These are phyloP conservation scores for Sebastiscus albofasciatus DNA, from an alignment of 2,797 vertebrate genomes.

Conservation along the genomic window DNA sequence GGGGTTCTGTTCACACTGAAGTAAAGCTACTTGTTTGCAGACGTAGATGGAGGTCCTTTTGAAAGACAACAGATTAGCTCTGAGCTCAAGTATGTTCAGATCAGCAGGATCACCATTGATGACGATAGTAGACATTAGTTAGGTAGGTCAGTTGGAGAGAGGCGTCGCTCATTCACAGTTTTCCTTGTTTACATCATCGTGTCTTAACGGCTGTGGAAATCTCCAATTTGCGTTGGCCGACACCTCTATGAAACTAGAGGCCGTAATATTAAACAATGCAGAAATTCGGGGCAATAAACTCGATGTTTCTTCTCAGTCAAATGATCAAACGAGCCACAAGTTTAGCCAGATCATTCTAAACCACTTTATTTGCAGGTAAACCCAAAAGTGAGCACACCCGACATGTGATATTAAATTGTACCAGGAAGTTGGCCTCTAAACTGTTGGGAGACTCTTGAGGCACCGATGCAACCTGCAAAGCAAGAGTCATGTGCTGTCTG, in stretches of 20 bases:
- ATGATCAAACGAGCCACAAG: background rate
- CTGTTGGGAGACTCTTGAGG: no score
- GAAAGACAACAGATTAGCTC: slow-evolving; percentile 50
- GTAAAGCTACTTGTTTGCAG: slow-evolving; percentile 58
- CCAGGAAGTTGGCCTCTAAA: background rate
- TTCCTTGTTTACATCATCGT: background rate
- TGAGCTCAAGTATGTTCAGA: slow-evolving; percentile 43
- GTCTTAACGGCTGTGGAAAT: background rate
- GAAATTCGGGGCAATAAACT: background rate
- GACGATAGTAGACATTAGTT: slow-evolving; percentile 44
- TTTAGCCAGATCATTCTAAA: background rate
- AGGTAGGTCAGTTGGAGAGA: slow-evolving; percentile 9
- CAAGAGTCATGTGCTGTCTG: background rate
- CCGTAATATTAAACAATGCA: background rate
- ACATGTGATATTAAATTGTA: background rate
- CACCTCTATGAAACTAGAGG: background rate
- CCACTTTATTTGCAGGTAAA: background rate
- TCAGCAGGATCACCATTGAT: slow-evolving; percentile 44
- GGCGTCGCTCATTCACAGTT: slow-evolving; percentile 13
- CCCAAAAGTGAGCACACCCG: background rate
- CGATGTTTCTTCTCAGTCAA: background rate
- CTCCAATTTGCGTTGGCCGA: background rate
- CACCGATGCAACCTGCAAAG: background rate
- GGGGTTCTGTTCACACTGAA: slow-evolving; percentile 27
- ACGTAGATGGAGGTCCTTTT: slow-evolving; percentile 33